A percentile compares a stretch with the other conserved stretches of the same genome.
Conservation (phyloP, 64 coral and sea anemone genomes). For the Exaiptasia diaphana region DNA sequence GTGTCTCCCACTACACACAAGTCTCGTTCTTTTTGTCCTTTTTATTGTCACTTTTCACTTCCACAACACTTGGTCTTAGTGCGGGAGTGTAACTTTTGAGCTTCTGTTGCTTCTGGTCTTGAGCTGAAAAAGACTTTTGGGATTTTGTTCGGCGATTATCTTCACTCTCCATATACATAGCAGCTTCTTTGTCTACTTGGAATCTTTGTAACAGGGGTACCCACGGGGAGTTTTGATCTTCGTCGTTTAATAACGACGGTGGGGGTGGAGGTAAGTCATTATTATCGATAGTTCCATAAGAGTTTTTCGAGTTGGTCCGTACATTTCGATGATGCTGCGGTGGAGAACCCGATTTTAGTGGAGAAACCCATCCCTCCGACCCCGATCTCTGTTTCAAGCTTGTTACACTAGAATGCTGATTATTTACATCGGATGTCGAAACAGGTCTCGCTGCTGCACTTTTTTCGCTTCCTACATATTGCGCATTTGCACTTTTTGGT, state of each 20-base stretch:
- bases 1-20: too few species aligned
- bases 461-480: neutral
- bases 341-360: neutral
- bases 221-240: slow-evolving; percentile 47
- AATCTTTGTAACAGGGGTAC: slow-evolving; percentile 58
- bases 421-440: slow-evolving; percentile 1
- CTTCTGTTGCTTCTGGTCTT: slow-evolving; percentile 22
- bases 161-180: slow-evolving; percentile 27
- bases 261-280: slow-evolving; percentile 65
- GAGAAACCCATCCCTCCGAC: neutral
- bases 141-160: slow-evolving; percentile 1
- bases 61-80: slow-evolving; percentile 32
- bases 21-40: slow-evolving; percentile 37
- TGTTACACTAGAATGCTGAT: neutral
- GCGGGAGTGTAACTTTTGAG: slow-evolving; percentile 30
- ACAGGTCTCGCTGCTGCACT: neutral
- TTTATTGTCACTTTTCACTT: slow-evolving; percentile 30
- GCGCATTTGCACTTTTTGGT: neutral
- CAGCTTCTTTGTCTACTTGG: slow-evolving; percentile 35
- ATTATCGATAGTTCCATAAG: neutral
- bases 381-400: neutral
- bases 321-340: neutral
- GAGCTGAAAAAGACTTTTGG: neutral
- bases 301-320: neutral
- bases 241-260: slow-evolving; percentile 28